Evolutionary conservation across 2,797 vertebrate genomes (phyloP), one percentile per base, ranked within the genome.

Genomic region (Xenentodon cancila): DNA sequence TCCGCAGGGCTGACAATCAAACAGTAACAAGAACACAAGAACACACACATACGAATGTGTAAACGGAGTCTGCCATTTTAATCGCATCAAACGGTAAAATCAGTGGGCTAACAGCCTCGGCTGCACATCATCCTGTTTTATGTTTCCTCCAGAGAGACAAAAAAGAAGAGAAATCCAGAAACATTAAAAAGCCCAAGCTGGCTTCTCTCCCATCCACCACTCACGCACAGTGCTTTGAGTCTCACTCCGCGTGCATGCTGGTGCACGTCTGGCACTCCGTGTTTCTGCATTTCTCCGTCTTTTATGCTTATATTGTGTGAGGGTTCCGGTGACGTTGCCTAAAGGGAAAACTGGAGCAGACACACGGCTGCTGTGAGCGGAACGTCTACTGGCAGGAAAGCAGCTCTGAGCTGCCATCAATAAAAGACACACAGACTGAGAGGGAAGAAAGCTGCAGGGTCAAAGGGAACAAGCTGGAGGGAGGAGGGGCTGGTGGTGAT

Each of bases 331-430:
- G 25, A 82, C 85, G 85, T 85, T 82, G 80, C 67, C 64, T 21
- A 50, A 72, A 81, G 73, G 74, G 76, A 84, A 82, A 69, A 72
- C n/a, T 71, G 65, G 51, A 49, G 60, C 40, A 67, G 64, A 73
- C 69, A 71, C 27, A 46, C 66, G 57, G 75, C 77, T 71, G 79
- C 80, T 58, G 63, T 47, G 80, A 85, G 79, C 74, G 18, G 69
- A 84, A 61, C 46, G 53, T 84, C 84, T 87, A 80, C 66, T 72
- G 78, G 79, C 71, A 71, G 50, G 78, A 81, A 65, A 66, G 81
- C 51, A 34, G 64, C 80, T 79, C 71, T 75, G 78, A 84, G 83
- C 73, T 73, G 59, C 66, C 76, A 65, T 84, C 82, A 85, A 84
- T 84, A 81, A 78, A 42, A 70, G 60, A 84, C 56, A 56, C 37